Percentiles rank a stretch among this genome's conserved stretches.
These are phyloP conservation scores for Blera fallax DNA, from an alignment of 2,888 invertebrate genomes.

Conservation along the genomic window DNA sequence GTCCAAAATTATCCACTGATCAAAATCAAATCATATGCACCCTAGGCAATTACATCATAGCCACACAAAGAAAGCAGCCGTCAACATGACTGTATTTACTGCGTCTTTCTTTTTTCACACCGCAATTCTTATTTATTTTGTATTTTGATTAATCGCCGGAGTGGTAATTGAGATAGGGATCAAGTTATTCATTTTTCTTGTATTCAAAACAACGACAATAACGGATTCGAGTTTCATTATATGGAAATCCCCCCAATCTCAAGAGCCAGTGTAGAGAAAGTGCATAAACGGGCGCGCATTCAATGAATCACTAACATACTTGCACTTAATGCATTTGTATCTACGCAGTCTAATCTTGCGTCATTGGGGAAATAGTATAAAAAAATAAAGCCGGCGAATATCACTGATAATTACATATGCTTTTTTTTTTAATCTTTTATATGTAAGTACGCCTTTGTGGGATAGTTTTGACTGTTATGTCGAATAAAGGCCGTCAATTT, in stretches of 20 bases:
- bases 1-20: background rate
- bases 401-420: background rate
- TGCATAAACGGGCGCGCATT: conserved; percentile 28
- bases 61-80: conserved; percentile 5
- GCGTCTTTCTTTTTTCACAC: background rate
- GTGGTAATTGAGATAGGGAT: conserved; percentile 43
- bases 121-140: conserved; percentile 25
- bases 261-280: conserved; percentile 37
- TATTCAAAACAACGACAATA: background rate
- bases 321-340: conserved; percentile 10
- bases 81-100: background rate
- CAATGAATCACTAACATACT: conserved; percentile 31
- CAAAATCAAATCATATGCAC: background rate
- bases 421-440: background rate
- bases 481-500: background rate
- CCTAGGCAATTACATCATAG: conserved; percentile 7
- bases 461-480: background rate
- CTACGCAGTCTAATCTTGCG: conserved; percentile 1
- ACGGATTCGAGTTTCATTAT: background rate
- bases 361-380: conserved; percentile 4
- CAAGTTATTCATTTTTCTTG: conserved; percentile 7
- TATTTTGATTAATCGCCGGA: conserved; percentile 53
- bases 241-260: background rate
- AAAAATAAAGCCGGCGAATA: background rate
- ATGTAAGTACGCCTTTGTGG: background rate